Evolutionary conservation across 2,888 invertebrate species (phyloP).

Genomic region (Trissolcus japonicus): DNA sequence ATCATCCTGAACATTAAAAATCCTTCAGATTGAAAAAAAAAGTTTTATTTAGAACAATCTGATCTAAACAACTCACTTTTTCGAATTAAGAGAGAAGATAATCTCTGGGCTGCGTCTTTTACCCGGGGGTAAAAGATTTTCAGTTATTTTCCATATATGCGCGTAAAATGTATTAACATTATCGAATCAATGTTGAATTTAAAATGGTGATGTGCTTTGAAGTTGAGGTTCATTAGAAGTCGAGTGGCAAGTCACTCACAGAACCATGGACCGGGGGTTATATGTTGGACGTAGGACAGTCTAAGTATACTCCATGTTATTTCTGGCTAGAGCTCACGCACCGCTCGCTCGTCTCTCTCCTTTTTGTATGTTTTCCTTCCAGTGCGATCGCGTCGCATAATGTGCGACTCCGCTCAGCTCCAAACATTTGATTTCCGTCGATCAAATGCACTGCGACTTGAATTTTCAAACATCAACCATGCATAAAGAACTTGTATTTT

Average conservation of each 20-base stretch:
- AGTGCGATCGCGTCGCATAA: slow-evolving; percentile 40
- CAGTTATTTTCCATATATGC: too few relatives aligned
- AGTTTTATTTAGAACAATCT: too few relatives aligned
- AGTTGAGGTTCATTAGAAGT: slow-evolving; percentile 65
- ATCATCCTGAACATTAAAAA: too few relatives aligned
- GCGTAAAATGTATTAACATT: too few relatives aligned
- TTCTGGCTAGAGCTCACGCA: slow-evolving; percentile 74
- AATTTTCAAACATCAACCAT: slow-evolving; percentile 53
- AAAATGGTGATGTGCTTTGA: slow-evolving; percentile 17
- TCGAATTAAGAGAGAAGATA: too few relatives aligned
- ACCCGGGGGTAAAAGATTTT: too few relatives aligned
- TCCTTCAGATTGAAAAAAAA: too few relatives aligned
- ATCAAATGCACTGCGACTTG: slow-evolving; percentile 46
- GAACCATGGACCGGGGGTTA: slow-evolving; percentile 56
- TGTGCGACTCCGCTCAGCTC: slow-evolving; percentile 30
- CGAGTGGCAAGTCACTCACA: slow-evolving; percentile 58
- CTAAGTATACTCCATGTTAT: slow-evolving; percentile 76
- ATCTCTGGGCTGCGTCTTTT: too few relatives aligned
- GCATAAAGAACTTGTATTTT: background rate
- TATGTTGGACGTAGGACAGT: slow-evolving; percentile 70
- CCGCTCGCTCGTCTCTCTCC: slow-evolving; percentile 41
- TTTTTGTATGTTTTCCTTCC: slow-evolving; percentile 47
- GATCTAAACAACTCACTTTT: too few relatives aligned
- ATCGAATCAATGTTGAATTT: too few relatives aligned
- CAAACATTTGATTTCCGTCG: slow-evolving; percentile 56